A percentile compares a stretch with the other conserved stretches of the same genome.
These are phyloP conservation scores for Colostygia pectinataria DNA, from an alignment of 2,888 invertebrate species.

Conservation along the genomic window DNA sequence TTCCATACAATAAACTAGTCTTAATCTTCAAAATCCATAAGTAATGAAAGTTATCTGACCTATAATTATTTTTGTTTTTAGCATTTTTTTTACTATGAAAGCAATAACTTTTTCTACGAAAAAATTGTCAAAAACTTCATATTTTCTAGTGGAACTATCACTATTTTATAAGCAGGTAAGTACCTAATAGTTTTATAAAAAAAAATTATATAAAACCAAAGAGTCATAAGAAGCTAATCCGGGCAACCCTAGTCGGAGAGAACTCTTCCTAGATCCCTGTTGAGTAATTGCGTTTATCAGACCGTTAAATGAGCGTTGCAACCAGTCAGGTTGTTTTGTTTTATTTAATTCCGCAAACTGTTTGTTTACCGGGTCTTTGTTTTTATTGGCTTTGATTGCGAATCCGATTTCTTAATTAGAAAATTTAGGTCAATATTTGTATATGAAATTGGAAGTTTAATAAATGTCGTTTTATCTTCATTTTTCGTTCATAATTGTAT, in stretches of 20 bases:
- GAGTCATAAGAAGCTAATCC: too few relatives aligned
- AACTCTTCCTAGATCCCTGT: conserved; percentile 54
- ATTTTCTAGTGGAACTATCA: too few relatives aligned
- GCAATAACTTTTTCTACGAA: too few relatives aligned
- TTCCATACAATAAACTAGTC: conserved; percentile 7
- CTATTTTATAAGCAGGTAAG: too few relatives aligned
- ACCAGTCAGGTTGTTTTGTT: conserved; percentile 63
- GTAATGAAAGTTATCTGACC: too few relatives aligned
- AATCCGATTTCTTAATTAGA: conserved; percentile 28
- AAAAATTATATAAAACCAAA: too few relatives aligned
- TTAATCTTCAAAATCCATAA: too few relatives aligned
- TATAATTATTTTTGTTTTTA: too few relatives aligned
- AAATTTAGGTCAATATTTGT: conserved; percentile 21
- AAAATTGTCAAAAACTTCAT: too few relatives aligned
- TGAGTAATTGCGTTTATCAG: conserved; percentile 75
- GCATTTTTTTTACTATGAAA: too few relatives aligned
- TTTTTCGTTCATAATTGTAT: not conserved
- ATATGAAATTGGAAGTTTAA: conserved; percentile 15
- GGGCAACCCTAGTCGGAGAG: conserved; percentile 35
- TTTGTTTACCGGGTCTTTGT: conserved; percentile 44
- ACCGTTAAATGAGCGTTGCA: conserved; percentile 77
- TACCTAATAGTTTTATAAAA: too few relatives aligned
- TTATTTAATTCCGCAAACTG: conserved; percentile 40
- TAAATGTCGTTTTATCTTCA: not conserved
- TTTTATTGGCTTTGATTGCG: conserved; percentile 20